These are phyloP conservation scores for Sipha flava DNA, from an alignment of 1,140 invertebrate genomes.

Conservation along the genomic window DNA sequence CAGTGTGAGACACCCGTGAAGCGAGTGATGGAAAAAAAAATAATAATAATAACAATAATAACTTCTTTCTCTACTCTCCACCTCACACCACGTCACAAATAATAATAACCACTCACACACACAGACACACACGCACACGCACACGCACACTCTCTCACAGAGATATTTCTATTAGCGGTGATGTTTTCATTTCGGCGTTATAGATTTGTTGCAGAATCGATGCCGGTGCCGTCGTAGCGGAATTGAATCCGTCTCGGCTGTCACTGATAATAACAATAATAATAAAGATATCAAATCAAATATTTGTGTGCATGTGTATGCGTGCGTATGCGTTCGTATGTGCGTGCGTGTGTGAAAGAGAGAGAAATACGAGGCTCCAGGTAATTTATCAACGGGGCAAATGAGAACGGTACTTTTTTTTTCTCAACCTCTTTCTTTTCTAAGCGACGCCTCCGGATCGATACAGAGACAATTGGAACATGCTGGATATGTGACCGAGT, in stretches of 20 bases:
- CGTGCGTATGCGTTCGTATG: no score
- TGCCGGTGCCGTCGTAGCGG: not conserved
- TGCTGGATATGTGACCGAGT: not conserved
- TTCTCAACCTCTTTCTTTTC: not conserved
- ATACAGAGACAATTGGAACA: not conserved
- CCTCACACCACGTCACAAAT: not conserved
- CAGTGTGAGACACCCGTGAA: not conserved
- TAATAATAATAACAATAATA: slow-evolving; percentile 11
- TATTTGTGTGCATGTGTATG: not conserved
- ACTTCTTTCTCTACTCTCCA: not conserved
- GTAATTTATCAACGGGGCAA: slow-evolving; percentile 13
- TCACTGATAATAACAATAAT: slow-evolving; percentile 21
- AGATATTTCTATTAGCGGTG: slow-evolving; percentile 21
- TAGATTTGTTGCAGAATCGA: slow-evolving; percentile 27
- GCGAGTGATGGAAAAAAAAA: not conserved
- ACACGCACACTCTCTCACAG: not conserved
- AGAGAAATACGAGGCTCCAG: slow-evolving; percentile 9
- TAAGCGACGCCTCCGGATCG: slow-evolving; percentile 6
- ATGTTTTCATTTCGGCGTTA: slow-evolving; percentile 18
- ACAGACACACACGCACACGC: not conserved
- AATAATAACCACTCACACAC: not conserved
- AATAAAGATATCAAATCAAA: slow-evolving; percentile 27
- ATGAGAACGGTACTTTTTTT: slow-evolving; percentile 12
- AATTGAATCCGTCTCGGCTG: slow-evolving; percentile 31
- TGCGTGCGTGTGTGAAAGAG: no score